Base-by-base conservation (phyloP, 2,113 vertebrate genomes). In the Corynorhinus townsendii region DNA sequence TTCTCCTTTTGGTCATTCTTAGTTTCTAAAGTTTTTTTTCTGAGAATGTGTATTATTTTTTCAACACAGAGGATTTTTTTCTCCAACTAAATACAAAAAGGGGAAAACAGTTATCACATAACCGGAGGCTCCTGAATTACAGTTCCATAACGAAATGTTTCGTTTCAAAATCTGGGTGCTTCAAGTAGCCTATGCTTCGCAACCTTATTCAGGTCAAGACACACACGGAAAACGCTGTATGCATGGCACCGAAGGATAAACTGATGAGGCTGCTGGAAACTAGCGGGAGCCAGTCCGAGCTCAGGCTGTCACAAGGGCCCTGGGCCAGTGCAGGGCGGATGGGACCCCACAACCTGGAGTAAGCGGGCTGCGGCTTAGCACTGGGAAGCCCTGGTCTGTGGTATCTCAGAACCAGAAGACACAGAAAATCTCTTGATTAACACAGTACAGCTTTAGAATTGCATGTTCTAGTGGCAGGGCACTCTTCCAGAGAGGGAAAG, bases 21-120 rank as follows among this genome's bases (percentile, higher is more conserved):
- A n/a, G 33, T 81, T 69, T 33, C 68, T 83, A 68, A 73, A 66
- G 38, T 26, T 19, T 64, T 66, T 66, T 54, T 68, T 76, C 38
- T 35, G 43, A 87, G 68, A 85, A 93, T n/a, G n/a, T 68, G 0
- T 26, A 79, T 28, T 86, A 64, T 40, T 35, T 87, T 64, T 83
- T 68, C 54, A 86, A 38, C 15, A 79, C 56, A 22, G n/a, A 69
- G 75, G 45, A 80, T 11, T 5, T 38, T 80, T 80, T 93, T 54
- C 10, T 38, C n/a, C 73, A 81, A 95, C 80, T 91, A 94, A 80
- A 76, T 71, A 88, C 5, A 30, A 49, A 75, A 84, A 62, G 4
- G 35, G 10, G 14, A 0, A 73, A 90, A 43, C 19, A 8, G 1
- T 35, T 54, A 43, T 59, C 38, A 43, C 35, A 75, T 69, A 94